These are phyloP conservation scores for Pangasianodon gigas DNA, from an alignment of 2,113 vertebrate species.

Conservation along the genomic window DNA sequence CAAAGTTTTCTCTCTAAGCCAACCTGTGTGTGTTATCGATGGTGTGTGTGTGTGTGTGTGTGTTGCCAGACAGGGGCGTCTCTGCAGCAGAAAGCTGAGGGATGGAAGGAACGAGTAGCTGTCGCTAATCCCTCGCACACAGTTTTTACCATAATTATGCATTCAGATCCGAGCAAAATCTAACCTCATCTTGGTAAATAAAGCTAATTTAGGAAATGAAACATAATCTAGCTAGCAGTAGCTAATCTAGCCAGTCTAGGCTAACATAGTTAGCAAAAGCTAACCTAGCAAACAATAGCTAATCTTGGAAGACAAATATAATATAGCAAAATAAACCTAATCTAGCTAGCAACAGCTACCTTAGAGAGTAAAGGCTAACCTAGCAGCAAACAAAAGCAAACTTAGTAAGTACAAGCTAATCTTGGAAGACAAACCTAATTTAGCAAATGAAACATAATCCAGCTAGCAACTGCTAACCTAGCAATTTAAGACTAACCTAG, in stretches of 20 bases:
- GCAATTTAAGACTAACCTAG: background rate
- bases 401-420: no score
- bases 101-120: conserved; percentile 75
- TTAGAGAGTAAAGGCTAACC: background rate
- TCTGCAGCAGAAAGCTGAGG: conserved; percentile 74
- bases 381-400: background rate
- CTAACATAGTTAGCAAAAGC: background rate
- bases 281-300: background rate
- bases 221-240: background rate
- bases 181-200: background rate
- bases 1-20: background rate
- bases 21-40: conserved; percentile 15
- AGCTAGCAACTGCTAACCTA: background rate
- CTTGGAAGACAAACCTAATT: background rate
- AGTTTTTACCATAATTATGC: background rate
- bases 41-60: conserved; percentile 40
- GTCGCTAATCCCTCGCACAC: background rate
- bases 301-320: background rate
- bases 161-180: background rate
- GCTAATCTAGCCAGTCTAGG: background rate
- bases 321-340: background rate
- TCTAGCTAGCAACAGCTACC: background rate
- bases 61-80: conserved; percentile 69
- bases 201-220: background rate
- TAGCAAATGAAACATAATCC: background rate